Conservation (phyloP, 2,113 vertebrate species). For the Anser cygnoides region DNA sequence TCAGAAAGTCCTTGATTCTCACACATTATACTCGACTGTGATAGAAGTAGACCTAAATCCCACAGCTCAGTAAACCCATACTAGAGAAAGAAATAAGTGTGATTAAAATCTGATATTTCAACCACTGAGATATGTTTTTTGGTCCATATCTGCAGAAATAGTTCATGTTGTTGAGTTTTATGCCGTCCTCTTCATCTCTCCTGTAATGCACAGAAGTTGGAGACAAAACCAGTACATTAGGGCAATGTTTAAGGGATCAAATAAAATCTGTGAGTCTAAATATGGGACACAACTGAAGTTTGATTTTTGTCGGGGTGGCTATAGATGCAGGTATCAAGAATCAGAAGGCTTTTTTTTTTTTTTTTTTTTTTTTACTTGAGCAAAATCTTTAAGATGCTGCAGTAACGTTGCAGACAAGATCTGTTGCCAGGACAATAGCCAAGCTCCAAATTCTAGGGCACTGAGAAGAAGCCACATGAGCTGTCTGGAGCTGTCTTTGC, state of each 20-base stretch:
- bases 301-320: not conserved
- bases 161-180: not conserved
- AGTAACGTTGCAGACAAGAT: not conserved
- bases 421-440: not conserved
- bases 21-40: not conserved
- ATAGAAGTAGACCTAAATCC: not conserved
- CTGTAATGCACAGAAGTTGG: not conserved
- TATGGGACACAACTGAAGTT: not conserved
- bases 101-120: not conserved
- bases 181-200: not conserved
- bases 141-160: not conserved
- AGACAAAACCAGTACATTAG: not conserved
- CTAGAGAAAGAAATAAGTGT: not conserved
- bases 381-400: not conserved
- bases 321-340: not conserved
- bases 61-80: rapidly evolving
- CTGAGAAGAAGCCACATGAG: not conserved
- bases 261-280: not conserved
- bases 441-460: not conserved
- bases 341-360: not conserved
- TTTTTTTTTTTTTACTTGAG: not conserved
- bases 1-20: not conserved
- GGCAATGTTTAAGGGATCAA: not conserved
- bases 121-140: not conserved
- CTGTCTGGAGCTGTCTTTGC: not conserved